Conservation (phyloP, 1,140 invertebrate genomes). For the Scaptomyza montana region DNA sequence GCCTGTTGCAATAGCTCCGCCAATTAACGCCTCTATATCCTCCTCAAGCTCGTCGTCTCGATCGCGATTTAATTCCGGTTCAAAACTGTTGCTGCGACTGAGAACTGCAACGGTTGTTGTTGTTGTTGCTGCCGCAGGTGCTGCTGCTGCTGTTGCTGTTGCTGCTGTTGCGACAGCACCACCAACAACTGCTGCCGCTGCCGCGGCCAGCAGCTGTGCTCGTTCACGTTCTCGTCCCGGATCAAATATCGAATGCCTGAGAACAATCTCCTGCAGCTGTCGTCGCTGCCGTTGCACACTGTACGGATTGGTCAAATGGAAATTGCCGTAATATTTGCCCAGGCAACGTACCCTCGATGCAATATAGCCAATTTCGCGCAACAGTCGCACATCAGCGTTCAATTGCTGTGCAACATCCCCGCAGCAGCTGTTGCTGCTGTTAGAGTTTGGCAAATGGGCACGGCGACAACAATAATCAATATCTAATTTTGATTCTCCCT, state of each 20-base stretch:
- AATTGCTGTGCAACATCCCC: constrained; percentile 52
- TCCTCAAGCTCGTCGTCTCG: constrained; percentile 14
- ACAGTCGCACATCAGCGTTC: constrained; percentile 72
- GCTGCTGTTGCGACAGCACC: constrained; percentile 10
- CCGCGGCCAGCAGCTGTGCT: constrained; percentile 63
- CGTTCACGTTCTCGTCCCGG: constrained; percentile 65
- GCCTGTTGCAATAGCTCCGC: constrained; percentile 35
- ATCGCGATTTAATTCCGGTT: constrained; percentile 8
- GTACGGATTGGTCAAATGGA: constrained; percentile 74
- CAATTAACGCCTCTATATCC: constrained; percentile 17
- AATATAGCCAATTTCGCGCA: constrained; percentile 80
- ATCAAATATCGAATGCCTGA: constrained; percentile 77
- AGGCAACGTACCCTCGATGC: constrained; percentile 74
- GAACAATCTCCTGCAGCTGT: constrained; percentile 73
- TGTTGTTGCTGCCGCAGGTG: constrained; percentile 28
- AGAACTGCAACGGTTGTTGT: constrained; percentile 13
- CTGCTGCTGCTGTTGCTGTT: constrained; percentile 10
- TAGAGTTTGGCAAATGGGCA: constrained; percentile 16
- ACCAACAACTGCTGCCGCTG: constrained; percentile 60
- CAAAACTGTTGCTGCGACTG: constrained; percentile 34
- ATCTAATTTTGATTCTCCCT: constrained; percentile 7
- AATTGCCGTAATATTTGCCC: constrained; percentile 76
- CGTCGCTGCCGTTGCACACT: constrained; percentile 73
- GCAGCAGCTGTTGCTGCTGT: constrained; percentile 34
- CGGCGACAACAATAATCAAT: constrained; percentile 49